phyloP scores from a whole-genome alignment of 2,113 vertebrate genomes.

The Nibea coibor region DNA sequence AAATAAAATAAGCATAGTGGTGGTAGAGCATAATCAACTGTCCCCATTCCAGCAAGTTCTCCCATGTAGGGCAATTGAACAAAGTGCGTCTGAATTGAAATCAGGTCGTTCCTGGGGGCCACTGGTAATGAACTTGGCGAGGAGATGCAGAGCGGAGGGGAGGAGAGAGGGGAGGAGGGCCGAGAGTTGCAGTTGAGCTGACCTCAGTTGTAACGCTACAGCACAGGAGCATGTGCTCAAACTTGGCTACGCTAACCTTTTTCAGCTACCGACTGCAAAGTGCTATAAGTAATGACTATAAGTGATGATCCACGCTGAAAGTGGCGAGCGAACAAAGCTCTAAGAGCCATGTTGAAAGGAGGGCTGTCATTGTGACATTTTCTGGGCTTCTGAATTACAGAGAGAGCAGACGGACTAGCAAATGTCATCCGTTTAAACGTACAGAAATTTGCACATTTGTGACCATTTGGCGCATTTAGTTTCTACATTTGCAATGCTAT shows the following conservation, averaged over 20 bases:
- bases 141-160: slow-evolving; percentile 45
- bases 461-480: slow-evolving; percentile 28
- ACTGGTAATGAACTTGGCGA: slow-evolving; percentile 80
- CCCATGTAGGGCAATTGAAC: slow-evolving; percentile 82
- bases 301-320: slow-evolving; percentile 70
- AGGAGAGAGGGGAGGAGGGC: slow-evolving; percentile 56
- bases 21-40: slow-evolving; percentile 75
- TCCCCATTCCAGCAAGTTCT: slow-evolving; percentile 73
- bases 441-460: slow-evolving; percentile 51
- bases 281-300: slow-evolving; percentile 76
- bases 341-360: slow-evolving; percentile 70
- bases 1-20: slow-evolving; percentile 78
- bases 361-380: slow-evolving; percentile 76
- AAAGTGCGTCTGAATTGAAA: slow-evolving; percentile 81
- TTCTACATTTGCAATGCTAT: slow-evolving; percentile 24
- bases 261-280: slow-evolving; percentile 63
- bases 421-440: slow-evolving; percentile 67
- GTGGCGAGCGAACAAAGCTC: slow-evolving; percentile 52
- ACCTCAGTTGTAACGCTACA: slow-evolving; percentile 65
- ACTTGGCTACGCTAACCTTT: slow-evolving; percentile 65
- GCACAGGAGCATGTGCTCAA: slow-evolving; percentile 61
- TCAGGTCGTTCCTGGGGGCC: slow-evolving; percentile 83
- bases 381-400: slow-evolving; percentile 69
- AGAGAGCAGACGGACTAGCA: slow-evolving; percentile 60
- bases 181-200: slow-evolving; percentile 56